Evolutionary conservation across 1,140 invertebrate species (phyloP), one percentile per base, ranked within the genome.

Genomic region (Idris sp.): DNA sequence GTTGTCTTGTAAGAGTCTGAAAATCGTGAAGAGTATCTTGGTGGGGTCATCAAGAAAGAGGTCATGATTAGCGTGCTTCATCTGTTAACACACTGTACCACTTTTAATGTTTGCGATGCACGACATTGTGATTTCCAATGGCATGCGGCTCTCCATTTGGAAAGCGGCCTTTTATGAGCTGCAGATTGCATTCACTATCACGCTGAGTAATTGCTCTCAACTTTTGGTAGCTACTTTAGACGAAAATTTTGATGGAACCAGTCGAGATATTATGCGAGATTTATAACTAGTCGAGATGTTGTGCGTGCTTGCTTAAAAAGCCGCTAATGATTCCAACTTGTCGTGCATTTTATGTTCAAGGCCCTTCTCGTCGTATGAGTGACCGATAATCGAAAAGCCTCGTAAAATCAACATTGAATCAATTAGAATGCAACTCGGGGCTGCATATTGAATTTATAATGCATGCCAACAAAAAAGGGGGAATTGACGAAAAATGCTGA

Each of bases 41-140:
- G 30, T 30, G 74, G 61, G 80, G 73, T 83, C 80, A 81, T 81
- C 78, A 53, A 31, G 62, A 80, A 83, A 46, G 79, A 58, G 81
- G 80, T 78, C 81, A 76, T 74, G 79, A 82, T 80, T 80, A 80
- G 72, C 77, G 74, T 81, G 74, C 59, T 65, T 72, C 56, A 80
- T 79, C 67, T 79, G 75, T 76, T 79, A 81, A 77, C 75, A 61
- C 56, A 62, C 41, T 73, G 76, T 81, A 61, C 79, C 43, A 77
- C 80, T 81, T 83, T 62, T 77, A 54, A 74, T 74, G 71, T 58
- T 43, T 36, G 71, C 53, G 54, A 40, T 77, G 65, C 75, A 77
- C 69, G 69, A 77, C 69, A 77, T 61, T 74, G 58, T 65, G 44
- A 53, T 59, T 69, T 73, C 36, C 31, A 54, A 53, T 44, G 36